Conservation (phyloP, 64 coral and sea anemone genomes). For the Platygyra sinensis region DNA sequence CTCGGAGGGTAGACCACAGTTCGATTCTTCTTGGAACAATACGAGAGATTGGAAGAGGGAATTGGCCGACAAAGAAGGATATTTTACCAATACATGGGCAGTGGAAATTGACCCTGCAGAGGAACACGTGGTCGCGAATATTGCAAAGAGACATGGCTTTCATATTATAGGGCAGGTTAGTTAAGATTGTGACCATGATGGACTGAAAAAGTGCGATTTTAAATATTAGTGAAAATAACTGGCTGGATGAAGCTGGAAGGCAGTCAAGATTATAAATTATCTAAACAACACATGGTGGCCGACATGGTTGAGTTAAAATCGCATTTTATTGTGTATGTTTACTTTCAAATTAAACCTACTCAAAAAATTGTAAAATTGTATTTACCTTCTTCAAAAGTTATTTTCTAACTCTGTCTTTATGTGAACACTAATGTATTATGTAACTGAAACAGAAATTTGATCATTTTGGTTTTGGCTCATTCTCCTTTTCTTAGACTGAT, state of each 20-base stretch:
- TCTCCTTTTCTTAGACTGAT: neutral
- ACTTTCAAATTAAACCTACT: neutral
- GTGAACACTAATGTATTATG: too few relatives aligned
- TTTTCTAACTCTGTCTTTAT: neutral
- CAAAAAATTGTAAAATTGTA: neutral
- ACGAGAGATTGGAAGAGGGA: slow-evolving; percentile 84
- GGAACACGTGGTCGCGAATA: slow-evolving; percentile 67
- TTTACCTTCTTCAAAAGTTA: neutral
- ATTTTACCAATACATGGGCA: slow-evolving; percentile 99
- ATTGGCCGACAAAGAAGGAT: slow-evolving; percentile 89
- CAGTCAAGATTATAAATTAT: slow-evolving; percentile 40
- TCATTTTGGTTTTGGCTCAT: neutral
- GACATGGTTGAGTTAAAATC: slow-evolving; percentile 35
- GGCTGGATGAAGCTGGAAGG: slow-evolving; percentile 14
- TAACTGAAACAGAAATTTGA: neutral
- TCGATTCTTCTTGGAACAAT: slow-evolving; percentile 51
- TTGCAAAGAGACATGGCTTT: slow-evolving; percentile 93
- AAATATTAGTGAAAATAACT: neutral
- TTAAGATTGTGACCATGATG: neutral
- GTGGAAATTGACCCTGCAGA: slow-evolving; percentile 86
- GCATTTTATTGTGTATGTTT: slow-evolving; percentile 20
- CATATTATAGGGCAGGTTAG: slow-evolving; percentile 85
- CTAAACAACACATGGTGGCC: slow-evolving; percentile 39
- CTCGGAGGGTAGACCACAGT: slow-evolving; percentile 1
- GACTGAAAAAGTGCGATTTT: neutral